Evolutionary conservation across 2,113 vertebrate genomes (phyloP), one percentile per base, ranked within the genome.

Genomic region (Pterocles burchelli): DNA sequence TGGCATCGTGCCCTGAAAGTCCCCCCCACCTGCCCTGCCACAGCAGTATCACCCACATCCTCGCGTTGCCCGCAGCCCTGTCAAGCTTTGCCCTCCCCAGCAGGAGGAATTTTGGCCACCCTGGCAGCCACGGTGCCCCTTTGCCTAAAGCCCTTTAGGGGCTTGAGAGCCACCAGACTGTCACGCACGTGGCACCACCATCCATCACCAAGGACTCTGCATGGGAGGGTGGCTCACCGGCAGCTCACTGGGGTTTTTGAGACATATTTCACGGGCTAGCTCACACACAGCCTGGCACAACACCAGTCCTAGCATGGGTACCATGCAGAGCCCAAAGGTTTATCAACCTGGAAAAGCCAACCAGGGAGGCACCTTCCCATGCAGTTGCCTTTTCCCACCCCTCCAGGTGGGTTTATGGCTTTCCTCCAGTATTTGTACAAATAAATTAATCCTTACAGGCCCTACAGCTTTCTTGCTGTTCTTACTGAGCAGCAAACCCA

Each of bases 121-220:
- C 3, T 1, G 33, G 21, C 12, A 24, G 34, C n/a, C 61, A 19
- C 0, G 1, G n/a, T 46, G 24, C 29, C 26, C 36, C 26, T 38
- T 66, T 38, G 25, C 36, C 51, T 63, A 26, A 76, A 81, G 45
- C 28, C 6, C 8, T 68, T 8, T 17, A 31, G 10, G 28, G 17
- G 15, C 48, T 78, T 66, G 36, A 85, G 58, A 24, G n/a, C 17
- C n/a, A 22, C 29, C 1, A 4, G 22, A 36, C 46, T 71, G 75
- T 29, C 14, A 25, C 1, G 3, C 13, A 1, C 18, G 29, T 57
- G 11, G 20, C 16, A 58, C 31, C 9, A 5, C 8, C 0, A 0
- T 9, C 36, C 15, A 14, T 67, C 58, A 63, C 22, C 58, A 31
- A 61, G 41, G 28, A 34, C 49, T 76, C 46, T 76, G 54, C 26